phyloP scores from a whole-genome alignment of 2,113 vertebrate species.

The Capreolus pygargus region DNA sequence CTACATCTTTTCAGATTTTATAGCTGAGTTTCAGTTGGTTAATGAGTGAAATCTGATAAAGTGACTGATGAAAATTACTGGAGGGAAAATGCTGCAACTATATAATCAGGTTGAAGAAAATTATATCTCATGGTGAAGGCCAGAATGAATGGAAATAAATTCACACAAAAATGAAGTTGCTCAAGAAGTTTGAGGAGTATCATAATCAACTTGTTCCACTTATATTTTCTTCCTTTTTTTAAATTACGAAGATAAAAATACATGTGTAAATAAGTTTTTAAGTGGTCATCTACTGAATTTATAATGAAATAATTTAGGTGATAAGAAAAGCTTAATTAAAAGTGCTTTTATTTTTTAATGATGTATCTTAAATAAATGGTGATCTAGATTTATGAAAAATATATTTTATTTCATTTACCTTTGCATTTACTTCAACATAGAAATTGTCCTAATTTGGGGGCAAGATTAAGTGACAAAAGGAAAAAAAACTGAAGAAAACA shows the following conservation, averaged over 20 bases:
- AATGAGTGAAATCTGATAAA: background rate
- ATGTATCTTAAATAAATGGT: background rate
- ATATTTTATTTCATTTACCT: background rate
- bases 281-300: background rate
- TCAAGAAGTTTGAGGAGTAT: background rate
- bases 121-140: background rate
- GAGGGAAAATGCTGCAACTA: background rate
- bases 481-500: background rate
- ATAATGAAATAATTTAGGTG: background rate
- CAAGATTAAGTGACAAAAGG: background rate
- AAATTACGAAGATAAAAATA: background rate
- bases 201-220: background rate
- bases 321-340: background rate
- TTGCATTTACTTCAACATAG: background rate
- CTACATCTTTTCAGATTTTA: background rate
- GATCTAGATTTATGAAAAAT: background rate
- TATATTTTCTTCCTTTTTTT: background rate
- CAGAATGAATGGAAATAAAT: background rate
- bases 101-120: background rate
- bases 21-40: background rate
- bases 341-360: background rate
- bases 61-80: background rate
- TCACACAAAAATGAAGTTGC: background rate
- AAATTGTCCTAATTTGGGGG: background rate
- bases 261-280: background rate